Evolutionary conservation across 2,888 invertebrate genomes (phyloP).

Genomic region (Ptychoptera contaminata): DNA sequence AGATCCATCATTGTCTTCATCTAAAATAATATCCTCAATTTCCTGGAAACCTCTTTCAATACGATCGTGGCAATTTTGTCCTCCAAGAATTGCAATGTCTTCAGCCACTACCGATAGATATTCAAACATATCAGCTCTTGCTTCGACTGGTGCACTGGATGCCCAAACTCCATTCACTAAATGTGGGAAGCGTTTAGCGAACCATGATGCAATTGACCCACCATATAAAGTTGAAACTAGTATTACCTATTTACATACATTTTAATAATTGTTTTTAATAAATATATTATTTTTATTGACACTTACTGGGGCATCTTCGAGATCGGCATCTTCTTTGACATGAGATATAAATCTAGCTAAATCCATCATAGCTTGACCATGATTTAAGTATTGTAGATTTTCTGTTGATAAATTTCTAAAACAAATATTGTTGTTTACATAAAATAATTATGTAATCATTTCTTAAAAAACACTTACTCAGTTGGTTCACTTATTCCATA

Average conservation of each 20-base stretch:
- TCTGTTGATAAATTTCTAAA: slow-evolving; percentile 12
- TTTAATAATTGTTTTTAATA: too few species aligned
- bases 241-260: too few species aligned
- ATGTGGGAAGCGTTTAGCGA: slow-evolving; percentile 40
- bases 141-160: slow-evolving; percentile 41
- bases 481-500: slow-evolving; percentile 54
- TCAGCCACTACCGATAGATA: too few species aligned
- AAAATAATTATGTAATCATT: too few species aligned
- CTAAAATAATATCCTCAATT: slow-evolving; percentile 2
- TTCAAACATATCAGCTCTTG: slow-evolving; percentile 35
- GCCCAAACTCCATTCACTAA: slow-evolving; percentile 40
- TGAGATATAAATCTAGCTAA: slow-evolving; percentile 17
- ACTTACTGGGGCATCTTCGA: slow-evolving; percentile 1
- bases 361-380: slow-evolving; percentile 31
- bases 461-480: slow-evolving; percentile 24
- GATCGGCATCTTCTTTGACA: too few species aligned
- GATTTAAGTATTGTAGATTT: slow-evolving; percentile 25
- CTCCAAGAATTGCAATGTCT: slow-evolving; percentile 1
- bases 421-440: too few species aligned
- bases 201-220: slow-evolving; percentile 44
- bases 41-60: slow-evolving; percentile 2
- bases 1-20: not conserved
- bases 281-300: too few species aligned
- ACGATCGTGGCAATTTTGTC: slow-evolving; percentile 6
- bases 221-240: slow-evolving; percentile 31